phyloP scores from a whole-genome alignment of 2,888 invertebrate genomes.

The Standfussiana lucernea region DNA sequence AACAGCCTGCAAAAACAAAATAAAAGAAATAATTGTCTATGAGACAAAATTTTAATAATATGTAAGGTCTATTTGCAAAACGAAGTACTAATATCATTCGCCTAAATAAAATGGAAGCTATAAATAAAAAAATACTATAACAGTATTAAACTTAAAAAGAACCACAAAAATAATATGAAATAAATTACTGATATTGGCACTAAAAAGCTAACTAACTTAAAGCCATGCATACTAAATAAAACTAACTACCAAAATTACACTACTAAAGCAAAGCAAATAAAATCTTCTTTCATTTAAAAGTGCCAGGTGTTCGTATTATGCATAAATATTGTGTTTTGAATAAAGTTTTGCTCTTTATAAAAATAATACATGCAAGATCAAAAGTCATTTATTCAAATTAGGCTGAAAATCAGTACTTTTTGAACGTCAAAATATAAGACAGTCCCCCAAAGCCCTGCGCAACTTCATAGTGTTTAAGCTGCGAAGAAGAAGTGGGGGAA shows the following conservation, averaged over 20 bases:
- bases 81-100: neutral
- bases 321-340: conserved; percentile 7
- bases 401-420: too few relatives aligned
- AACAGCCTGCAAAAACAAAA: neutral
- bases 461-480: too few relatives aligned
- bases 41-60: neutral
- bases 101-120: neutral
- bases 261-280: conserved; percentile 8
- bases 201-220: neutral
- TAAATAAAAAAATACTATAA: neutral
- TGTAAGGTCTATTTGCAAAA: neutral
- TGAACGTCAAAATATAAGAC: too few relatives aligned
- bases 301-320: conserved; percentile 20
- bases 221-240: conserved; percentile 5
- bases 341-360: neutral
- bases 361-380: conserved; percentile 1
- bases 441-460: too few relatives aligned
- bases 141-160: neutral
- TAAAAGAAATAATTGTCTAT: neutral
- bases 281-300: neutral
- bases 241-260: neutral
- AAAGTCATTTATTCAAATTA: neutral
- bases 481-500: too few relatives aligned
- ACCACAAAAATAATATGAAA: neutral
- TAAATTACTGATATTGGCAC: neutral